Percentiles rank a stretch among this genome's conserved stretches.
Conservation (phyloP, 1,140 invertebrate species). For the Cardiocondyla obscurior region DNA sequence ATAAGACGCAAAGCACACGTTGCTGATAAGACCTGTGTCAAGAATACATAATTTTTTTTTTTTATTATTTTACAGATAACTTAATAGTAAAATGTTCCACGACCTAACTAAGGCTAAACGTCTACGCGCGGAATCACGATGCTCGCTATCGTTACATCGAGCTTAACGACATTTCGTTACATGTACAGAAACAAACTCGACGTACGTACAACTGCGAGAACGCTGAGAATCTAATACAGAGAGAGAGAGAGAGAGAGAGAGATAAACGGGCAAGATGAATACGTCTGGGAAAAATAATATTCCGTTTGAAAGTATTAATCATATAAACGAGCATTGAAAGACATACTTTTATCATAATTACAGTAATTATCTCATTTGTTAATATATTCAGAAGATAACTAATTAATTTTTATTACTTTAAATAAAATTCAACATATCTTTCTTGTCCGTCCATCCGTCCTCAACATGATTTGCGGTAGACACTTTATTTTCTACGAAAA, state of each 20-base stretch:
- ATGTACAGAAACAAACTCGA: not conserved
- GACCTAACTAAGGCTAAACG: conserved; percentile 59
- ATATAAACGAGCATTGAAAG: too few species aligned
- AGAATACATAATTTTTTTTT: conserved; percentile 70
- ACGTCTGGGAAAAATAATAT: too few species aligned
- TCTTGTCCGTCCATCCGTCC: too few species aligned
- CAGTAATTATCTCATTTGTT: too few species aligned
- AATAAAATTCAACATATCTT: too few species aligned
- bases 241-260: too few species aligned
- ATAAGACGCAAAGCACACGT: not conserved
- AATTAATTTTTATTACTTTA: too few species aligned
- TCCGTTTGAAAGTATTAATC: too few species aligned
- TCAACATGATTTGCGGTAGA: conserved; percentile 8
- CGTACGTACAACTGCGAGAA: not conserved
- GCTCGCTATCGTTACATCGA: conserved; percentile 20
- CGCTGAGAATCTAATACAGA: conserved; percentile 23
- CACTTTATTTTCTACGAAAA: conserved; percentile 63
- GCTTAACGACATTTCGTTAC: conserved; percentile 1
- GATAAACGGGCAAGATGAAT: too few species aligned
- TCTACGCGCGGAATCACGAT: conserved; percentile 59
- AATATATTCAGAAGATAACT: too few species aligned
- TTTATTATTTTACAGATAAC: conserved; percentile 71
- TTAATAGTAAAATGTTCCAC: conserved; percentile 63
- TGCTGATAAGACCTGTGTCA: conserved; percentile 21
- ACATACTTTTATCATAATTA: too few species aligned